Evolutionary conservation across 2,113 vertebrate genomes (phyloP), one percentile per base, ranked within the genome.

Genomic region (Nothocercus nigrocapillus): DNA sequence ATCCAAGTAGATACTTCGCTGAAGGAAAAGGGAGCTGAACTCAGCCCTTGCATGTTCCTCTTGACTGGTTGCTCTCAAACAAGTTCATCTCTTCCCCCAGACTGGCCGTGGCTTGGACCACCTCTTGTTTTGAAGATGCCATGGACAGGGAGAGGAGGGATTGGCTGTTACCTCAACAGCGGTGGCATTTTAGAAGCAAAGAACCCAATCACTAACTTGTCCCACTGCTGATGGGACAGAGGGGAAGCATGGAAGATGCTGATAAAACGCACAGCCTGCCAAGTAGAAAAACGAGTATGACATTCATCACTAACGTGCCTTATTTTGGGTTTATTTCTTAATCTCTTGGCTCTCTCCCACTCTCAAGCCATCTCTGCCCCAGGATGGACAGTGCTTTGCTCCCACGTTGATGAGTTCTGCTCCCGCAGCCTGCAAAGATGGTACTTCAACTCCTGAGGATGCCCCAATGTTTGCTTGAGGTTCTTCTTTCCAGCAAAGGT

Each of bases 61-160:
- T 5, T 38, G 54, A 58, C 76, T 22, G 56, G 45, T 62, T 62
- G 56, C 61, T 47, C 8, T 3, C 66, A 78, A 28, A 42, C 36
- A 13, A 56, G 56, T 34, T 3, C 1, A 0, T 0, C 28, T 17
- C 13, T 15, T 42, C 32, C 88, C 69, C 68, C 18, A 58, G 40
- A 3, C 20, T 5, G 72, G 53, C 70, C 83, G 42, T 0, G 1
- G 12, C 34, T 49, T 0, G 34, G 3, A 28, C 36, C 1, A 2
- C 2, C 67, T 53, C 90, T 7, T 40, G 32, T 73, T 68, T 3
- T 32, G 34, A 44, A 40, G 24, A 30, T 59, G 79, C 13, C 0
- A 22, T 25, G 89, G 84, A 62, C 40, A 42, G 49, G 36, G 53
- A 21, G 36, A 67, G 66, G 56, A 89, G 82, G 61, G 66, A 38